Evolutionary conservation across 2,888 invertebrate genomes (phyloP).

Genomic region (Tetheella fluctuosa): DNA sequence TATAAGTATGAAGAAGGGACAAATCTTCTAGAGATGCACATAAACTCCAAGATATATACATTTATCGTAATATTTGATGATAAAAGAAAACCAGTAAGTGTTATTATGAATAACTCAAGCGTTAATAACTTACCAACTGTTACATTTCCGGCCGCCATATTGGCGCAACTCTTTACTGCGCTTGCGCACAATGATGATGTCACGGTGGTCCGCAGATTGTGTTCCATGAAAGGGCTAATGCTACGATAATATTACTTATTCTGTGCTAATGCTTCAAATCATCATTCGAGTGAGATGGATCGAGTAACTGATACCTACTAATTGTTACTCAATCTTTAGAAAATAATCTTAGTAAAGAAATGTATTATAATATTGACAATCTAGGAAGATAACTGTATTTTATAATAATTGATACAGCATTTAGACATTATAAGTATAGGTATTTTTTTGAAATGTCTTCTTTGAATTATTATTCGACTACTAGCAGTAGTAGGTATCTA

Average conservation of each 20-base stretch:
- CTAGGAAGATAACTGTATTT: not conserved
- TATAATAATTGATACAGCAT: not conserved
- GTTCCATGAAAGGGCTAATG: not conserved
- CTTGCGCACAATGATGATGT: conserved; percentile 25
- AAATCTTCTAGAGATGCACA: no score
- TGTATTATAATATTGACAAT: not conserved
- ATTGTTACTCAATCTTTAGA: conserved; percentile 8
- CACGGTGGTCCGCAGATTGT: conserved; percentile 45
- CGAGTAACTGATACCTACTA: conserved; percentile 7
- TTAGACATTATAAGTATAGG: not conserved
- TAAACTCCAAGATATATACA: no score
- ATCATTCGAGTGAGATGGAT: conserved; percentile 11
- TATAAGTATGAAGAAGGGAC: no score
- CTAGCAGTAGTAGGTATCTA: no score
- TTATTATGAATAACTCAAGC: conserved; percentile 30
- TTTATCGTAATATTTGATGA: not conserved
- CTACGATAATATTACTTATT: no score
- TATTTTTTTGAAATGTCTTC: not conserved
- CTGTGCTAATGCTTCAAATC: conserved; percentile 15
- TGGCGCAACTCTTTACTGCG: conserved; percentile 38
- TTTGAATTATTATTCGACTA: no score
- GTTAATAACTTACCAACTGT: conserved; percentile 43
- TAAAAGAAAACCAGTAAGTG: conserved; percentile 28
- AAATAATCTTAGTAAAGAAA: not conserved
- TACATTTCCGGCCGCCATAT: conserved; percentile 42